Conservation (phyloP, 2,888 invertebrate genomes). For the Agrilus biguttatus region DNA sequence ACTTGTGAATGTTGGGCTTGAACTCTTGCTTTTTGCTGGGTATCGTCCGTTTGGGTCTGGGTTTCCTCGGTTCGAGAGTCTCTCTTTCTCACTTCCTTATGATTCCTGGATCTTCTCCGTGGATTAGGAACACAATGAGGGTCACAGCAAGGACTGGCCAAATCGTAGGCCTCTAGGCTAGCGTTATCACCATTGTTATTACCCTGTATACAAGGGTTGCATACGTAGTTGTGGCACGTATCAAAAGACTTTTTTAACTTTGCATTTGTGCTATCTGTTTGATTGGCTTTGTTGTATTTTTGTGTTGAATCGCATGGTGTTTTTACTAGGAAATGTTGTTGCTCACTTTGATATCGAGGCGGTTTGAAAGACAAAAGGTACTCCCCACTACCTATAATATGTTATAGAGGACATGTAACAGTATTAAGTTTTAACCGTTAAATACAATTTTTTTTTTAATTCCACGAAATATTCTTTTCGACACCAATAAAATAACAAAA, state of each 20-base stretch:
- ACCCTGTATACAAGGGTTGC: slow-evolving; percentile 55
- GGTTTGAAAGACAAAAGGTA: slow-evolving; percentile 60
- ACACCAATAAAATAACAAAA: too few relatives aligned
- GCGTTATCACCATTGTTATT: slow-evolving; percentile 52
- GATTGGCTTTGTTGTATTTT: slow-evolving; percentile 20
- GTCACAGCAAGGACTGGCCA: slow-evolving; percentile 77
- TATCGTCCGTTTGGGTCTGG: slow-evolving; percentile 33
- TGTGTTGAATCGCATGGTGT: slow-evolving; percentile 33
- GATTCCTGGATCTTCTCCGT: slow-evolving; percentile 34
- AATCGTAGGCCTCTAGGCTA: slow-evolving; percentile 72
- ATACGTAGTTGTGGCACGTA: slow-evolving; percentile 28
- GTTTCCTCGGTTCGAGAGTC: slow-evolving; percentile 32
- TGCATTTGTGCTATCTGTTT: slow-evolving; percentile 13
- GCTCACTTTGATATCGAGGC: slow-evolving; percentile 42
- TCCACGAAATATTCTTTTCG: too few relatives aligned
- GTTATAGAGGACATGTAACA: too few relatives aligned
- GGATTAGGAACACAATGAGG: slow-evolving; percentile 67
- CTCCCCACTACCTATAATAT: slow-evolving; percentile 40
- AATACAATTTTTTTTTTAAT: too few relatives aligned
- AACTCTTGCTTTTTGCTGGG: slow-evolving; percentile 24
- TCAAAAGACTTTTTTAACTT: slow-evolving; percentile 20
- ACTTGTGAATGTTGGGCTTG: slow-evolving; percentile 19
- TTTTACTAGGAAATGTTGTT: slow-evolving; percentile 54
- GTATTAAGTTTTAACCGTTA: too few relatives aligned
- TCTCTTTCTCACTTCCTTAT: slow-evolving; percentile 43